Evolutionary conservation across 2,113 vertebrate genomes (phyloP).

Genomic region (Thinocorus orbignyianus): DNA sequence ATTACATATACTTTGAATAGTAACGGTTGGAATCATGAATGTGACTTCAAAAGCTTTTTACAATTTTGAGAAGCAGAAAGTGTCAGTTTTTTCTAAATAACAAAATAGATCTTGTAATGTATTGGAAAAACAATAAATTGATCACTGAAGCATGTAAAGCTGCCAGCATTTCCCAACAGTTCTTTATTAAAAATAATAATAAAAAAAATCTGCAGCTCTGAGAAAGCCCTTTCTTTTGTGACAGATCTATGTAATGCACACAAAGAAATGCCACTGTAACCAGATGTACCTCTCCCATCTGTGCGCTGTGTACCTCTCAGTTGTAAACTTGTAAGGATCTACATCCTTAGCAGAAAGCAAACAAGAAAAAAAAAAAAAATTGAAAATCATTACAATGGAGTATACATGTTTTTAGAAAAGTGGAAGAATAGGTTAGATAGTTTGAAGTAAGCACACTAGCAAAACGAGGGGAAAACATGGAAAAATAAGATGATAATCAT

Average conservation of each 20-base stretch:
- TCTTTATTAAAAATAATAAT: not conserved
- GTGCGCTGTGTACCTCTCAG: not conserved
- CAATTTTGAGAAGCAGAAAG: not conserved
- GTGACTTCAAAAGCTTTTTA: not conserved
- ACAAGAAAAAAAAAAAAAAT: not conserved
- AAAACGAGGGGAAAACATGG: not conserved
- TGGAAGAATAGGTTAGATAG: not conserved
- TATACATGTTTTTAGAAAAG: not conserved
- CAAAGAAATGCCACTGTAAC: not conserved
- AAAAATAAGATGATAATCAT: not conserved
- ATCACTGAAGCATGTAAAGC: not conserved
- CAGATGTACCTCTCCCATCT: too few species aligned
- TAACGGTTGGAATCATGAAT: not conserved
- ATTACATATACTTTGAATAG: not conserved
- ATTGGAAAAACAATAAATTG: not conserved
- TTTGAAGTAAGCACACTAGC: not conserved
- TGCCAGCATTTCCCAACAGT: not conserved
- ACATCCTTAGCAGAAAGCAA: not conserved
- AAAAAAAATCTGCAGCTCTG: not conserved
- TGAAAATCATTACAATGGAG: not conserved
- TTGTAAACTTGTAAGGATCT: not conserved
- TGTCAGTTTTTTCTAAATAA: not conserved
- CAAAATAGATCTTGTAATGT: not conserved
- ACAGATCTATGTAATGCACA: not conserved
- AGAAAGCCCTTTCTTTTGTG: not conserved